Conservation (phyloP, 2,888 invertebrate species). For the Helleia helle region DNA sequence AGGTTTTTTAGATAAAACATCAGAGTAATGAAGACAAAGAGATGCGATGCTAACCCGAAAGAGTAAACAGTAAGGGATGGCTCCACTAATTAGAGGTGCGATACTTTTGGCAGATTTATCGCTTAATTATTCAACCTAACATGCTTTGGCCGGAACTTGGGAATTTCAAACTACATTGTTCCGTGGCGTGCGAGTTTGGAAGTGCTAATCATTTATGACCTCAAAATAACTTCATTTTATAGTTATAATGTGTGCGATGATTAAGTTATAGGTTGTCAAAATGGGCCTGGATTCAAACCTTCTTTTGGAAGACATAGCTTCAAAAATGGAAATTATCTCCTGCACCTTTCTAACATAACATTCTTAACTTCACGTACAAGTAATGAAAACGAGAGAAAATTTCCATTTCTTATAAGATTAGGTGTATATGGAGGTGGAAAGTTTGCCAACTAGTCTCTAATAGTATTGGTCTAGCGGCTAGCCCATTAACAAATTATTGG, state of each 20-base stretch:
- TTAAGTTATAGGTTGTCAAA: background rate
- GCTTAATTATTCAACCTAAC: slow-evolving; percentile 48
- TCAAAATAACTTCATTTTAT: background rate
- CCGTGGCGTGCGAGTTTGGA: slow-evolving; percentile 16
- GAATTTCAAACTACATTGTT: slow-evolving; percentile 27
- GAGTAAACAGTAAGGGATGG: slow-evolving; percentile 41
- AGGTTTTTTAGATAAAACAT: slow-evolving; percentile 29
- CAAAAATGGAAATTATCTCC: too few relatives aligned
- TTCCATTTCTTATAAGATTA: too few relatives aligned
- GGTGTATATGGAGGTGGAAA: too few relatives aligned
- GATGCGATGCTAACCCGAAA: slow-evolving; percentile 38
- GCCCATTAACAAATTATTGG: too few relatives aligned
- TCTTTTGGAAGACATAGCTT: too few relatives aligned
- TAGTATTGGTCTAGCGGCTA: too few relatives aligned
- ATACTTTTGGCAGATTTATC: slow-evolving; percentile 48
- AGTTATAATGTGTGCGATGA: background rate
- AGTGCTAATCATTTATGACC: slow-evolving; percentile 20
- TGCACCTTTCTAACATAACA: too few relatives aligned
- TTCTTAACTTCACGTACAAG: too few relatives aligned
- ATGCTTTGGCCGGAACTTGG: slow-evolving; percentile 24
- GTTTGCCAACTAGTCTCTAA: too few relatives aligned
- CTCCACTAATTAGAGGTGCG: slow-evolving; percentile 36
- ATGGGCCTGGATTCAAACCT: too few relatives aligned
- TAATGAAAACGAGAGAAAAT: too few relatives aligned
- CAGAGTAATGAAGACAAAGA: slow-evolving; percentile 59